These are phyloP conservation scores for Gadopsis marmoratus DNA, from an alignment of 2,797 vertebrate genomes.

Conservation along the genomic window DNA sequence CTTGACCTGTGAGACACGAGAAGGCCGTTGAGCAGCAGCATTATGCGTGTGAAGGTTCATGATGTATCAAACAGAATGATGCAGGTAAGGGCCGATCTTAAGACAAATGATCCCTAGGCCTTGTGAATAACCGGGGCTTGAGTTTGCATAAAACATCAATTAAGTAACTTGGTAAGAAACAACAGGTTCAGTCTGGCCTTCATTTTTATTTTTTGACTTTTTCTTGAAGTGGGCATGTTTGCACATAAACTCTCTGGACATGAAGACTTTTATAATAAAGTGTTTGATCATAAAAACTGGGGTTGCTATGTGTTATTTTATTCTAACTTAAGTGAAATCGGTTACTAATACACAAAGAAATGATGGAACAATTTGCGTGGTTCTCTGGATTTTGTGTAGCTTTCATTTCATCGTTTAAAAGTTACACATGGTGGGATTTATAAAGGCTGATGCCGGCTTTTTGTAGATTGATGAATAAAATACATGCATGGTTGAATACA, in stretches of 20 bases:
- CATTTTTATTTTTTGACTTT: too few species aligned
- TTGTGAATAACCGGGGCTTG: too few species aligned
- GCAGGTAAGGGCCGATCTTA: too few species aligned
- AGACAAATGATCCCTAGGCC: background rate
- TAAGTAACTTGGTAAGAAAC: too few species aligned
- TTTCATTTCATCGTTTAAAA: background rate
- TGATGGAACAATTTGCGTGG: too few species aligned
- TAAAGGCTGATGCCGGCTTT: background rate
- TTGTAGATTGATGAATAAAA: background rate
- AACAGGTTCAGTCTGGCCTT: too few species aligned
- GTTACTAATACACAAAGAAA: background rate
- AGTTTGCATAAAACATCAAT: too few species aligned
- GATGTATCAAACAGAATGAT: background rate
- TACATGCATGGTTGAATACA: background rate
- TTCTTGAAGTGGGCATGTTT: too few species aligned
- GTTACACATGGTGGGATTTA: background rate
- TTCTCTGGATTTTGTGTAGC: background rate
- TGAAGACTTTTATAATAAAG: background rate
- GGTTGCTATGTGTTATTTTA: background rate
- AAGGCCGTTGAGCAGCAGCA: background rate
- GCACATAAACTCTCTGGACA: background rate
- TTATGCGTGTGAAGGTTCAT: background rate
- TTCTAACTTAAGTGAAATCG: background rate
- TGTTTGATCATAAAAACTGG: background rate
- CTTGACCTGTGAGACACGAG: slow-evolving; percentile 66